phyloP scores from a whole-genome alignment of 2,797 vertebrate species.

The Poeciliopsis presidionis region DNA sequence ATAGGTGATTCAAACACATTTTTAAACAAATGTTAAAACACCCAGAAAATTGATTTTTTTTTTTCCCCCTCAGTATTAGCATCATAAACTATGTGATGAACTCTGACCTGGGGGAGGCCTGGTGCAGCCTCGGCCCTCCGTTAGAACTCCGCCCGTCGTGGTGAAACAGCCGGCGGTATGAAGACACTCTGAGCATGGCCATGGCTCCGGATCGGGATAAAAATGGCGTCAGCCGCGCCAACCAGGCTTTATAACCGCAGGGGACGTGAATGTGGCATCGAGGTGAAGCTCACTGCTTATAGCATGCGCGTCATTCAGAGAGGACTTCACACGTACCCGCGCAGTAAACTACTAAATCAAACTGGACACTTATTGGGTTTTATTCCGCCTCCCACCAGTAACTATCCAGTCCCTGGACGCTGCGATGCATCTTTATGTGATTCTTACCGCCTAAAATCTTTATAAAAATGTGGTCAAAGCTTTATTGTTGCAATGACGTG shows the following conservation, averaged over 20 bases:
- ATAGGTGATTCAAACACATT: not conserved
- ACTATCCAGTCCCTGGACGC: too few species aligned
- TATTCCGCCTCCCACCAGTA: not conserved
- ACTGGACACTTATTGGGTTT: not conserved
- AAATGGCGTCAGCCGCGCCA: slow-evolving; percentile 26
- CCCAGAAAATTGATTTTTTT: too few species aligned
- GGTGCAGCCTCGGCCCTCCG: slow-evolving; percentile 37
- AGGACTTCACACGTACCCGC: slow-evolving; percentile 69
- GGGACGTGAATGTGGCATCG: slow-evolving; percentile 70
- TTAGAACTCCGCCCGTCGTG: slow-evolving; percentile 60
- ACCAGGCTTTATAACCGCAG: slow-evolving; percentile 68
- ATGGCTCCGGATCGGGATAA: slow-evolving; percentile 37
- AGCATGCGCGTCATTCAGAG: slow-evolving; percentile 62
- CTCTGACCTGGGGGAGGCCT: slow-evolving; percentile 62
- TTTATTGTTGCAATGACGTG: too few species aligned
- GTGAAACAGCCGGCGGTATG: slow-evolving; percentile 81
- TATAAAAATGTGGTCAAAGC: too few species aligned
- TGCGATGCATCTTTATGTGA: too few species aligned
- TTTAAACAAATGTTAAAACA: not conserved
- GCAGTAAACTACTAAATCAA: slow-evolving; percentile 23
- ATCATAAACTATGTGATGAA: not conserved
- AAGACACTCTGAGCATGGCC: slow-evolving; percentile 82
- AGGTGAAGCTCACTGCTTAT: slow-evolving; percentile 66
- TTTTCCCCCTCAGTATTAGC: not conserved
- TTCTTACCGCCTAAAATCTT: too few species aligned